A percentile compares a stretch with the other conserved stretches of the same genome.
Evolutionary conservation across 2,888 invertebrate genomes (phyloP).

Genomic region (Argynnis bischoffii): DNA sequence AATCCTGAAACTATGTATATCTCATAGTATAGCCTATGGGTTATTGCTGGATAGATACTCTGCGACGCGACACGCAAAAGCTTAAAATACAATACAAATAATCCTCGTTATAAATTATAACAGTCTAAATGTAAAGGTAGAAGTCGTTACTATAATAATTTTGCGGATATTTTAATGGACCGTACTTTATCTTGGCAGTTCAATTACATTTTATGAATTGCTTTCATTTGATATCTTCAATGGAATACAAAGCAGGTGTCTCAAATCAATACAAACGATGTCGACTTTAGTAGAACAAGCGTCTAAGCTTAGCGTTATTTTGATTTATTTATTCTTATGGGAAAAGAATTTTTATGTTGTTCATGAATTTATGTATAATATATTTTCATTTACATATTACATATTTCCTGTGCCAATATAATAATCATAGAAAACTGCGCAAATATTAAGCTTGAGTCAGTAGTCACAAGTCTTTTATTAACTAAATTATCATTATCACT

Average conservation of each 20-base stretch:
- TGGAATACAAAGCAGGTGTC: constrained; percentile 29
- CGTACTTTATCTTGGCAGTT: constrained; percentile 30
- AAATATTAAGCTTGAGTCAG: too few species aligned
- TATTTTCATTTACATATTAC: too few species aligned
- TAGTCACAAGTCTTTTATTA: too few species aligned
- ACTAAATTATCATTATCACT: too few species aligned
- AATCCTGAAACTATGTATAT: too few species aligned
- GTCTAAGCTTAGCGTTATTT: constrained; percentile 3
- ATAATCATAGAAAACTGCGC: too few species aligned
- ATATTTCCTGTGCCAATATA: too few species aligned
- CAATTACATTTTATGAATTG: constrained; percentile 32
- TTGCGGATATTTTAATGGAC: constrained; percentile 22
- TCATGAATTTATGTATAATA: too few species aligned
- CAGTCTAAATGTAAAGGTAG: constrained; percentile 11
- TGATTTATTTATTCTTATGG: not conserved
- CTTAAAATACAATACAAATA: not conserved
- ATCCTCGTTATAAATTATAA: not conserved
- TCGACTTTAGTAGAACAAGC: not conserved
- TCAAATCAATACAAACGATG: constrained; percentile 23
- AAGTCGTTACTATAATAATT: constrained; percentile 18
- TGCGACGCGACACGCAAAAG: not conserved
- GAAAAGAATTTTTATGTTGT: not conserved
- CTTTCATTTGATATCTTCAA: constrained; percentile 28
- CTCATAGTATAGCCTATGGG: too few species aligned
- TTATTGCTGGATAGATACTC: too few species aligned